A percentile compares a stretch with the other conserved stretches of the same genome.
Evolutionary conservation across 2,113 vertebrate genomes (phyloP).

Genomic region (Syngnathus typhle): DNA sequence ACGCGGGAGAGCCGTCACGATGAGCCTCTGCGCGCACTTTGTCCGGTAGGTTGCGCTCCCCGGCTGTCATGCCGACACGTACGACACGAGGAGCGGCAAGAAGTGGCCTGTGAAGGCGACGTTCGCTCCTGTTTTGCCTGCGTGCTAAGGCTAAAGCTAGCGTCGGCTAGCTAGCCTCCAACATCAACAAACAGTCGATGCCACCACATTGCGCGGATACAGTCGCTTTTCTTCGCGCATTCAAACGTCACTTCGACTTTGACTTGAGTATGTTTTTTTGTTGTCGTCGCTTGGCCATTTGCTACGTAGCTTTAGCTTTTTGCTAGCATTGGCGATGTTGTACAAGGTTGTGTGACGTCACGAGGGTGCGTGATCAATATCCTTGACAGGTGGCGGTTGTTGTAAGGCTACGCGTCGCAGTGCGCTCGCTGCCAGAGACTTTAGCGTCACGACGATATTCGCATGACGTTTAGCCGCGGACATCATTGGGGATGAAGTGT

Average conservation of each 20-base stretch:
- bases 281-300: neutral
- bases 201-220: no score
- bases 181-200: slow-evolving; percentile 41
- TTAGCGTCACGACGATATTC: neutral
- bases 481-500: neutral
- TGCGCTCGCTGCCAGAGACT: neutral
- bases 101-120: rapidly evolving
- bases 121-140: slow-evolving; percentile 25
- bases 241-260: neutral
- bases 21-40: slow-evolving; percentile 74
- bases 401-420: neutral
- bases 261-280: neutral
- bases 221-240: neutral
- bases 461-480: neutral
- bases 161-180: slow-evolving; percentile 19
- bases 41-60: slow-evolving; percentile 52
- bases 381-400: neutral
- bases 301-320: slow-evolving; percentile 1
- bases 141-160: slow-evolving; percentile 44
- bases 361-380: neutral
- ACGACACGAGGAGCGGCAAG: rapidly evolving
- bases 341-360: neutral
- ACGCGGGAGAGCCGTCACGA: slow-evolving; percentile 59
- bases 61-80: rapidly evolving
- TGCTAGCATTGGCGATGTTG: neutral